These are phyloP conservation scores for Turritopsis dohrnii DNA, from an alignment of 30 jellyfish, hydroid and myxozoan species.

Conservation along the genomic window DNA sequence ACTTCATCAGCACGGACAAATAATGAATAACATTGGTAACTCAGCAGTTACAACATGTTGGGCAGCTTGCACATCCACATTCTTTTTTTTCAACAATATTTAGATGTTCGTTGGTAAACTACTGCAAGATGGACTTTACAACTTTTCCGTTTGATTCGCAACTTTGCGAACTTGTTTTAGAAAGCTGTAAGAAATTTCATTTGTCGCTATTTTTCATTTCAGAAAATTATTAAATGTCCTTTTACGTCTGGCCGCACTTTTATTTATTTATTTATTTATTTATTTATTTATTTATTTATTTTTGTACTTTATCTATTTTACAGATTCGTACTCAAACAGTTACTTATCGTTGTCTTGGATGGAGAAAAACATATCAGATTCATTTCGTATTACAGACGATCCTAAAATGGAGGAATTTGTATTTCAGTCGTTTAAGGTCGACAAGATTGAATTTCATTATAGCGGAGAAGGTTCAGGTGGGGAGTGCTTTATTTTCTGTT, in stretches of 20 bases:
- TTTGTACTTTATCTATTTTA: no score
- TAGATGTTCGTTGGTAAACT: slow-evolving; percentile 31
- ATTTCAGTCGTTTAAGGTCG: background rate
- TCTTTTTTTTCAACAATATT: background rate
- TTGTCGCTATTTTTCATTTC: background rate
- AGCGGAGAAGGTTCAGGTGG: slow-evolving; percentile 25
- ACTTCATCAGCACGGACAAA: no score
- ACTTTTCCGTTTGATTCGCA: slow-evolving; percentile 53
- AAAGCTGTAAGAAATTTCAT: slow-evolving; percentile 29
- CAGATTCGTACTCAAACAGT: slow-evolving; percentile 44
- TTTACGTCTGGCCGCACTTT: no score
- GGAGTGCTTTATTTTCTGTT: background rate
- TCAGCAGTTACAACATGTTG: no score
- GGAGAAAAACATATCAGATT: background rate
- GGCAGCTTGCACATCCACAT: no score
- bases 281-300: no score
- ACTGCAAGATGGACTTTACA: slow-evolving; percentile 35
- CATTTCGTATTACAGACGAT: slow-evolving; percentile 7
- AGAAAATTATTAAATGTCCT: no score
- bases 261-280: no score
- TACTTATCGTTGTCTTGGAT: slow-evolving; percentile 42
- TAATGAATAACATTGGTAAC: no score
- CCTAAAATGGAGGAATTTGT: slow-evolving; percentile 31
- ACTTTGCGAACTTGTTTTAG: slow-evolving; percentile 29
- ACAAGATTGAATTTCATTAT: slow-evolving; percentile 12